Base-by-base conservation (phyloP, 2,113 vertebrate genomes). In the Cynopterus brachyotis region DNA sequence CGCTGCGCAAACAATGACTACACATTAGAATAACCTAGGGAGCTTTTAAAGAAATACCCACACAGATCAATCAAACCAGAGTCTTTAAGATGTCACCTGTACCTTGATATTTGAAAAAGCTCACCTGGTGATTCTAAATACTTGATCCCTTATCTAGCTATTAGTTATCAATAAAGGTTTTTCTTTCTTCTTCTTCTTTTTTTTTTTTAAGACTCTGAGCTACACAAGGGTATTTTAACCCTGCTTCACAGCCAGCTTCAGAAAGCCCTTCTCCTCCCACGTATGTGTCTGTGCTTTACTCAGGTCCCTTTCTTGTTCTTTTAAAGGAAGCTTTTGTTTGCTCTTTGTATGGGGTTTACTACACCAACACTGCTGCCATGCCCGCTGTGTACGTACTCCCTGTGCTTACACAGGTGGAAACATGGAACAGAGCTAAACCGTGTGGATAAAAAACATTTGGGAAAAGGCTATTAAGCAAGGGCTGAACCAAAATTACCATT, bases 41-140 rank as follows among this genome's bases (percentile, higher is more conserved):
- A 69, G 50, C 17, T 75, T 94, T 81, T n/a, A 11, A 83, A 93
- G 50, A 83, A 86, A 66, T 12, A 66, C 37, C 24, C 62, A 83
- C 13, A 60, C 35, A 57, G 62, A 64, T 72, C 32, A 92, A 37
- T 55, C 84, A 83, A 84, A 66, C 93, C 69, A 94, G 89, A 91
- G 26, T 69, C 40, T 81, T 94, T 20, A 24, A 35, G 60, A 69
- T 37, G 30, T 86, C 37, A 66, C 67, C 9, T 83, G 60, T 8
- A 60, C 50, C 40, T 57, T 78, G 32, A 79, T 47, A 45, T 84
- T 83, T 89, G 47, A 2, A 66, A 82, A 89, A 80, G 37, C 12
- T 80, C 22, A 20, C 1, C 17, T 4, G 8, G 17, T 62, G 55
- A 89, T 66, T 79, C 79, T 73, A 80, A 92, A 30, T 89, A 89